Conservation (phyloP, 2,797 vertebrate species). For the Lagorchestes hirsutus region DNA sequence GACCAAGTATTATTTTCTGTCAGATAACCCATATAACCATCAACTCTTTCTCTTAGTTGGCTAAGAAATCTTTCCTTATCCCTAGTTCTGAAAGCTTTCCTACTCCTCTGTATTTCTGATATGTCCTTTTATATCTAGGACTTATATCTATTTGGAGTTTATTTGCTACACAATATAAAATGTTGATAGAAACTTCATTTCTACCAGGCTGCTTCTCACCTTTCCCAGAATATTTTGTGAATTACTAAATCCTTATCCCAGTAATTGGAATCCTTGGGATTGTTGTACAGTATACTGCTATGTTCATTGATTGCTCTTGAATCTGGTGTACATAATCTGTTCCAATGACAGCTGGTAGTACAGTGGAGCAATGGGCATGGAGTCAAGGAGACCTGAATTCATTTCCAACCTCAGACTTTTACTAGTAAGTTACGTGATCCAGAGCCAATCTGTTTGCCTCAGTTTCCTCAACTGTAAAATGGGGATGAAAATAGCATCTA, state of each 20-base stretch:
- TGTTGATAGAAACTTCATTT: too few relatives aligned
- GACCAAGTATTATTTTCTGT: not conserved
- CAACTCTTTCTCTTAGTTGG: not conserved
- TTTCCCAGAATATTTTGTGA: not conserved
- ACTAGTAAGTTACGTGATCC: not conserved
- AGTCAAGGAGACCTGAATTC: not conserved
- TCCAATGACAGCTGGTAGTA: not conserved
- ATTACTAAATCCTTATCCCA: not conserved
- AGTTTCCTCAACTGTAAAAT: not conserved
- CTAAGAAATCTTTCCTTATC: not conserved
- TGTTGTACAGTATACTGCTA: not conserved
- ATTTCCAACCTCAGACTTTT: not conserved
- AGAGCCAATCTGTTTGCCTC: not conserved
- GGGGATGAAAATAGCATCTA: not conserved
- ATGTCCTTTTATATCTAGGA: not conserved
- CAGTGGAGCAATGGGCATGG: not conserved
- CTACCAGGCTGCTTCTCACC: not conserved
- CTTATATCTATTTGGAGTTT: not conserved
- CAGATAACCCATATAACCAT: not conserved
- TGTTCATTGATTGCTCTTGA: not conserved
- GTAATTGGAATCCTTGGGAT: not conserved
- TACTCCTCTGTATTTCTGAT: not conserved
- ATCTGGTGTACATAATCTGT: not conserved
- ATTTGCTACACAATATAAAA: not conserved
- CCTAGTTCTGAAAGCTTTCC: not conserved